Conservation (phyloP, 1,140 invertebrate species). For the Subanguina moxae region DNA sequence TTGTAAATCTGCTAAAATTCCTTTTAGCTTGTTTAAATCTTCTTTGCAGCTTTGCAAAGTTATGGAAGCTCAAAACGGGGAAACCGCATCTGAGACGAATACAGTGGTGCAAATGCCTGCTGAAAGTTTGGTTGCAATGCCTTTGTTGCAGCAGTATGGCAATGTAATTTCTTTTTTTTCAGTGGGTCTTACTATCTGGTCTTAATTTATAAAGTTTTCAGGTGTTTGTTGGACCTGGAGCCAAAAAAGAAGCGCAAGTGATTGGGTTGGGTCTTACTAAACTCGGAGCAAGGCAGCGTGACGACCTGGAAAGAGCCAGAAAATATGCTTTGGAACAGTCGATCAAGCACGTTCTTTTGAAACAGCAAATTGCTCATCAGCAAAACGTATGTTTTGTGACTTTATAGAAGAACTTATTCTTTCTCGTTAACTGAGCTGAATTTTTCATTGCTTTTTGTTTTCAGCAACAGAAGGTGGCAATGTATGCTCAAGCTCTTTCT, state of each 20-base stretch:
- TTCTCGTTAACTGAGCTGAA: no score
- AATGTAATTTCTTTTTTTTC: slow-evolving; percentile 38
- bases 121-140: slow-evolving; percentile 48
- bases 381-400: slow-evolving; percentile 65
- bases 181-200: neutral
- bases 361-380: slow-evolving; percentile 95
- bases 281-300: slow-evolving; percentile 76
- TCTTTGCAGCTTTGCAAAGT: no score
- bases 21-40: no score
- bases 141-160: slow-evolving; percentile 46
- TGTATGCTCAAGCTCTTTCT: slow-evolving; percentile 64
- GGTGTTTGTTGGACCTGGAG: slow-evolving; percentile 68
- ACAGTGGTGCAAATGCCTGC: no score
- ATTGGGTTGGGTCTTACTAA: slow-evolving; percentile 63
- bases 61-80: no score
- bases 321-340: slow-evolving; percentile 99
- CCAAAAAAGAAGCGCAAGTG: slow-evolving; percentile 68
- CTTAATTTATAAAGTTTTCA: slow-evolving; percentile 19
- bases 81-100: no score
- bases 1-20: no score
- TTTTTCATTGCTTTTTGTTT: no score
- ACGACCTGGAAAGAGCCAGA: slow-evolving; percentile 85
- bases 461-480: slow-evolving; percentile 64
- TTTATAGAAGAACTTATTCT: neutral
- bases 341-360: slow-evolving; percentile 96